Base-by-base conservation (phyloP, 2,888 invertebrate species). In the Scaptomyza tumidula region DNA sequence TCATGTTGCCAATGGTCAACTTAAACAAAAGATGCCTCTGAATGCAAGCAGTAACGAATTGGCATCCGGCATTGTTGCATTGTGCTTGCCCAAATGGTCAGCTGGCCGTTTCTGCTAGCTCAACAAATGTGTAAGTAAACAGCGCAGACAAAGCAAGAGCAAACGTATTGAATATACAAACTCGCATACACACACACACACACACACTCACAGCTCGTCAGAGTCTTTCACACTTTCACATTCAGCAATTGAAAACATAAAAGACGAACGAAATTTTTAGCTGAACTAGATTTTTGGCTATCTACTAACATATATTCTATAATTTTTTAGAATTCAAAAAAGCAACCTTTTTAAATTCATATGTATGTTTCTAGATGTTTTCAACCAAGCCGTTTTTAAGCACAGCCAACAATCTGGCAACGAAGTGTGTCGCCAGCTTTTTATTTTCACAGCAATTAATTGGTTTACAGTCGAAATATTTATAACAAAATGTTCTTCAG, bases 361-460 rank as follows among this genome's bases (percentile, higher is more conserved):
- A 9, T 31, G 7, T 31, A 33, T 33, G 7, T 33, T 10, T 33
- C 6, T 33, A 10, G 7, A 29, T 7, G 29, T 7, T 29, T 29
- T 7, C 29, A 29, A 29, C 7, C 29, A 29, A 29, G 6, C 29
- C 6, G 57, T 54, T 54, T 67, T 56, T 58, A 71, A 57, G 48
- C 56, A 35, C 33, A 35, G 13, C 33, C 11, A 35, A 37, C 37
- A 57, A 43, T 19, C 16, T 58, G 52, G 41, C 59, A 69, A 60
- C 58, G 58, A 70, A 39, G 46, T 39, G 49, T 7, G 7, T 4
- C 6, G 49, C 19, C 37, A 29, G 37, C 33, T 24, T 31, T 41
- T 43, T 11, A 58, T 31, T 43, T 50, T 31, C 10, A 13, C 11
- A 9, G 24, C 13, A 50, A 33, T 52, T 58, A 31, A 58, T 31